Percentiles rank a stretch among this genome's conserved stretches.
Conservation (phyloP, 30 jellyfish, hydroid and myxozoan species). For the Aurelia aurita region DNA sequence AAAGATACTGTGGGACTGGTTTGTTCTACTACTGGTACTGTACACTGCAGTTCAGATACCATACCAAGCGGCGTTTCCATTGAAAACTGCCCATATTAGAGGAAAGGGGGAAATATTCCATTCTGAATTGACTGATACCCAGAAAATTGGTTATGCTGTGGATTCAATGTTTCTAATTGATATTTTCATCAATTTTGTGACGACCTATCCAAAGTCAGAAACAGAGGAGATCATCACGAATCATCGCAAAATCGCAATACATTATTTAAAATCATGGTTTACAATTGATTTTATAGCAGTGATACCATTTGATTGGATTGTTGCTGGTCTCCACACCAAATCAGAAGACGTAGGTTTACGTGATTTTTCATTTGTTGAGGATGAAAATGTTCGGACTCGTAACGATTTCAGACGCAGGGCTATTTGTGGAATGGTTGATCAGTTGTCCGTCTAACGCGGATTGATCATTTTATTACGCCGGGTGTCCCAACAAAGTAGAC, state of each 20-base stretch:
- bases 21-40: constrained; percentile 79
- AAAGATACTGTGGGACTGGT: constrained; percentile 93
- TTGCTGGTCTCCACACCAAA: constrained; percentile 21
- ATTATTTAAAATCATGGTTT: constrained; percentile 90
- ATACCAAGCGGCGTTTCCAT: constrained; percentile 84
- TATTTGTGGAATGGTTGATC: too few relatives aligned
- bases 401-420: too few relatives aligned
- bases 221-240: constrained; percentile 71
- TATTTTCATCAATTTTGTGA: constrained; percentile 72
- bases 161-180: constrained; percentile 81
- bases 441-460: too few relatives aligned
- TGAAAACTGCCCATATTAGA: background rate
- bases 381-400: too few relatives aligned
- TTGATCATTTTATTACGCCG: too few relatives aligned
- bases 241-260: constrained; percentile 79
- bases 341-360: constrained; percentile 68
- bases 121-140: constrained; percentile 16
- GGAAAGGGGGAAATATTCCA: constrained; percentile 21
- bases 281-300: constrained; percentile 88
- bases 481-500: too few relatives aligned
- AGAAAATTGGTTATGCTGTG: constrained; percentile 67
- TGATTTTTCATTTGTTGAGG: too few relatives aligned
- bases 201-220: constrained; percentile 74
- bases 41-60: constrained; percentile 93
- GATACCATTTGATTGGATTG: constrained; percentile 92